Conservation (phyloP, 23 tunicate genomes). For the Trididemnum nubilum region DNA sequence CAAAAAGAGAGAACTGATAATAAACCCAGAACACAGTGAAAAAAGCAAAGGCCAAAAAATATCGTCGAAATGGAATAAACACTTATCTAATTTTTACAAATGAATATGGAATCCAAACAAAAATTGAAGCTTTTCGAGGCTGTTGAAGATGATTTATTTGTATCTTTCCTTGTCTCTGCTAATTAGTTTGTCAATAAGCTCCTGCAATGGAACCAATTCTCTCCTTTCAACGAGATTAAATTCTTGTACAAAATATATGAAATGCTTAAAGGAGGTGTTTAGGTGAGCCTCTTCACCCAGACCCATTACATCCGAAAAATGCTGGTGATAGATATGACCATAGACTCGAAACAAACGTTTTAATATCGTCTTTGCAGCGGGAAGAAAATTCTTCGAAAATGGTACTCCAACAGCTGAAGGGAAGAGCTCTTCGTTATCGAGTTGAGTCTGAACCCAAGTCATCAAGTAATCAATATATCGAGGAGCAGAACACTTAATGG, state of each 20-base stretch:
- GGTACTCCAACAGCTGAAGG: constrained; percentile 94
- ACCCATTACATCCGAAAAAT: constrained; percentile 85
- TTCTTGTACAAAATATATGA: constrained; percentile 93
- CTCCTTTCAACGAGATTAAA: constrained; percentile 78
- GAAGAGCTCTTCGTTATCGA: constrained; percentile 93
- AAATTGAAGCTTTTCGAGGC: no score
- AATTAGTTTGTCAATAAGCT: constrained; percentile 82
- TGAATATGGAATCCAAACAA: no score
- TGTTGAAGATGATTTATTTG: no score
- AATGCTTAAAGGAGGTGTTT: constrained; percentile 97
- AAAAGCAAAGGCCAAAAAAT: no score
- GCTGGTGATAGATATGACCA: constrained; percentile 97
- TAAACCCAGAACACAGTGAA: no score
- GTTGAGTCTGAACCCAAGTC: constrained; percentile 96
- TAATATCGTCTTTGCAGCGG: constrained; percentile 91
- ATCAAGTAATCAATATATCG: constrained; percentile 90
- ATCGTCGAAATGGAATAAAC: no score
- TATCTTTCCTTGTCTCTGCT: constrained; percentile 87
- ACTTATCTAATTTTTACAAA: no score
- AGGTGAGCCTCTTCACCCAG: constrained; percentile 94
- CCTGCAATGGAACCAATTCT: constrained; percentile 93
- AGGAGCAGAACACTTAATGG: constrained; percentile 92
- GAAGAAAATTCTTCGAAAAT: constrained; percentile 82
- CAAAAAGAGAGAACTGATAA: no score
- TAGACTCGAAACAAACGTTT: constrained; percentile 93